Percentiles rank a stretch among this genome's conserved stretches.
Evolutionary conservation across 2,113 vertebrate genomes (phyloP).

Genomic region (Pontoporia blainvillei): DNA sequence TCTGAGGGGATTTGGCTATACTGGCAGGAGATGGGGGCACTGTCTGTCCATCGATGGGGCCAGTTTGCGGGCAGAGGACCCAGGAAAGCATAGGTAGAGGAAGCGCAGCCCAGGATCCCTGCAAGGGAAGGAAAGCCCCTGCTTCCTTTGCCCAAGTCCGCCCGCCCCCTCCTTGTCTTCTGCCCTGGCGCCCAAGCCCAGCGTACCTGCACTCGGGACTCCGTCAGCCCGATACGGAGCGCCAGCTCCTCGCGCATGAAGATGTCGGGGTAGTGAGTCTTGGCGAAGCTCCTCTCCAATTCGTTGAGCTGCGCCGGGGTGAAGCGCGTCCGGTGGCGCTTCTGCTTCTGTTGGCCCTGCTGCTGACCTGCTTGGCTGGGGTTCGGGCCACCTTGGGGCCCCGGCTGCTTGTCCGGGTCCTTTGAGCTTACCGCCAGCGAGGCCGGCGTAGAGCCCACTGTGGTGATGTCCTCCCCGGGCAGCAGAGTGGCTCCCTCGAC

Average conservation of each 20-base stretch:
- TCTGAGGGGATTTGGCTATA: not conserved
- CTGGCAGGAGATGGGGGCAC: not conserved
- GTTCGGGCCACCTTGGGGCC: conserved; percentile 82
- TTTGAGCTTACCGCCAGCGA: conserved; percentile 91
- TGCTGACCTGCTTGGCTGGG: conserved; percentile 86
- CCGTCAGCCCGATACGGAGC: conserved; percentile 93
- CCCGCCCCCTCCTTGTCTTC: not conserved
- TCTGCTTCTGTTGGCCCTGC: conserved; percentile 93
- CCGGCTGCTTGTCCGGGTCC: conserved; percentile 93
- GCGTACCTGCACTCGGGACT: conserved; percentile 95
- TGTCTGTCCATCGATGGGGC: not conserved
- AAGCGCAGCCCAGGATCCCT: not conserved
- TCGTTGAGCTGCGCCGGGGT: conserved; percentile 97
- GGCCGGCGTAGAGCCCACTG: conserved; percentile 91
- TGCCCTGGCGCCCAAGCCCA: not conserved
- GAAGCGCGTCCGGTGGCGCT: conserved; percentile 96
- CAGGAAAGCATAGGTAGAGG: not conserved
- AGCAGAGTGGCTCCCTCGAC: conserved; percentile 94
- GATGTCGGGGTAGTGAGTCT: conserved; percentile 97
- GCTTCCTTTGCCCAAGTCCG: not conserved
- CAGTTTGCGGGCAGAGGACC: not conserved
- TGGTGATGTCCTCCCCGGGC: conserved; percentile 94
- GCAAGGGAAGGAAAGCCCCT: not conserved
- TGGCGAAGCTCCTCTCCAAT: conserved; percentile 96
- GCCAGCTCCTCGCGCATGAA: conserved; percentile 97